phyloP scores from a whole-genome alignment of 1,140 invertebrate genomes.

The Lepidurus packardi region DNA sequence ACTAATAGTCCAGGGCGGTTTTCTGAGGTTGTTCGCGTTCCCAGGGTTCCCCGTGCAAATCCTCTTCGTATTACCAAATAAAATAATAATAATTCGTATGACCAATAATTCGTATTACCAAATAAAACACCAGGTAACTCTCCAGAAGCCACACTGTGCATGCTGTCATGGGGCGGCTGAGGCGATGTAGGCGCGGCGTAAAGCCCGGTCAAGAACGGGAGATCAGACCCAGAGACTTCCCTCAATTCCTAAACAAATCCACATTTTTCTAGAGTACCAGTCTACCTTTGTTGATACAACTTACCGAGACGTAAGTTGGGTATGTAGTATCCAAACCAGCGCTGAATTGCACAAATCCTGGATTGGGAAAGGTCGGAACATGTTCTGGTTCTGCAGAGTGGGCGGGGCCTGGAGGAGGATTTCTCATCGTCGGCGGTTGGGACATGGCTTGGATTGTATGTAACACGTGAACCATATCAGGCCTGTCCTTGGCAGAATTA shows the following conservation, averaged over 20 bases:
- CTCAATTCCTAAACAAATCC: neutral
- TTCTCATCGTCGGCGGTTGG: neutral
- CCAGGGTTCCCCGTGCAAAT: neutral
- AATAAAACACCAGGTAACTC: neutral
- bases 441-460: neutral
- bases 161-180: neutral
- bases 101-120: neutral
- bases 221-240: neutral
- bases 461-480: conserved; percentile 57
- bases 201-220: neutral
- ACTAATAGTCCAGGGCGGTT: neutral
- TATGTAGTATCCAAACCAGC: neutral
- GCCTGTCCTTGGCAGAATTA: conserved; percentile 52
- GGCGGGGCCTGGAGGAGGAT: neutral
- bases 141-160: neutral
- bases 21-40: neutral
- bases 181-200: neutral
- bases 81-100: too few species aligned
- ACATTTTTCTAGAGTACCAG: neutral
- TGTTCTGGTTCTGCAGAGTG: neutral
- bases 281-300: neutral
- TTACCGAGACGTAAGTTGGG: neutral
- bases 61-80: neutral
- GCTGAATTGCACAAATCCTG: neutral
- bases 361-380: neutral